These are phyloP conservation scores for Theristicus caerulescens DNA, from an alignment of 2,113 vertebrate species.

Conservation along the genomic window DNA sequence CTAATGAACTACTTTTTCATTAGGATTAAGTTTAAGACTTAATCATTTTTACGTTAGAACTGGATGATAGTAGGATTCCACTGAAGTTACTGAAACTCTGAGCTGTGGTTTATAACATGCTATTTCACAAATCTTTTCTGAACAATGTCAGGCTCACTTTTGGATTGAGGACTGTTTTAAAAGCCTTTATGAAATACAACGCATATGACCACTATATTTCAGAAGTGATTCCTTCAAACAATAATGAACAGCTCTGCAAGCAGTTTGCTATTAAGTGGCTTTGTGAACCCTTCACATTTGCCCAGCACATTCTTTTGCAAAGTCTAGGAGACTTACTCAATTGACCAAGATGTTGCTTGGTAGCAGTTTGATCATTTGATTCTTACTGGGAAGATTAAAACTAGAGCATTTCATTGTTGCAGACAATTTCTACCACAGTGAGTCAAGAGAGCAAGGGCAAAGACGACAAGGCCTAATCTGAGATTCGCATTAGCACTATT, in stretches of 20 bases:
- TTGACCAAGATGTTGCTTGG: neutral
- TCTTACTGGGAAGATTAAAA: conserved; percentile 26
- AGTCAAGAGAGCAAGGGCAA: conserved; percentile 1
- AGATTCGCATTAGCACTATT: neutral
- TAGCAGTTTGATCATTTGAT: neutral
- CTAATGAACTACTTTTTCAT: neutral
- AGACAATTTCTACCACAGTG: neutral
- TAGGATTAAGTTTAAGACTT: neutral
- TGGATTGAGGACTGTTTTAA: neutral
- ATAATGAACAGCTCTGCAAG: neutral
- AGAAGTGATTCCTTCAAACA: neutral
- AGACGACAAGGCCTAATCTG: neutral
- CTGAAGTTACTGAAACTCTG: neutral
- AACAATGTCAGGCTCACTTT: neutral
- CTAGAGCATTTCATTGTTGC: neutral
- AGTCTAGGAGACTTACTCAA: conserved; percentile 5
- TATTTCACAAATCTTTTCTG: neutral
- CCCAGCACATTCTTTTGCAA: conserved; percentile 28
- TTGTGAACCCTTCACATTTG: neutral
- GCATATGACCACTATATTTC: neutral
- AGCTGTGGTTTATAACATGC: neutral
- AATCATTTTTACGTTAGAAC: neutral
- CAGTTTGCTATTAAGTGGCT: neutral
- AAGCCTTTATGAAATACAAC: neutral
- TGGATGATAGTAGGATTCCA: neutral